phyloP scores from a whole-genome alignment of 2,888 invertebrate genomes.

The Noctua comes region DNA sequence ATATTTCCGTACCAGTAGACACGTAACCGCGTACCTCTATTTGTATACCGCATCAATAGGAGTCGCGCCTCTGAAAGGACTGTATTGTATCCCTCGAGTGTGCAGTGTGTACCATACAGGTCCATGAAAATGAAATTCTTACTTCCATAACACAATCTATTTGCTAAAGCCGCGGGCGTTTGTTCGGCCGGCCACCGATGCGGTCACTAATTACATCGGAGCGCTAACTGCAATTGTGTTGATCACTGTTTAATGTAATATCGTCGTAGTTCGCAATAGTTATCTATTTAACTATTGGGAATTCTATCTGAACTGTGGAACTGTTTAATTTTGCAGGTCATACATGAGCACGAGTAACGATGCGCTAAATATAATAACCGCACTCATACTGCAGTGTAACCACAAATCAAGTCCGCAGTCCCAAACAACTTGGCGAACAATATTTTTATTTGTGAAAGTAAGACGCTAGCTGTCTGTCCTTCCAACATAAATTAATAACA shows the following conservation, averaged over 20 bases:
- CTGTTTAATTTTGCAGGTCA: slow-evolving; percentile 44
- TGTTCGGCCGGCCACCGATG: slow-evolving; percentile 54
- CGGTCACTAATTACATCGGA: slow-evolving; percentile 71
- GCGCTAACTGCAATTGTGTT: slow-evolving; percentile 69
- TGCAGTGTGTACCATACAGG: slow-evolving; percentile 48
- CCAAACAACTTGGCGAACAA: not conserved
- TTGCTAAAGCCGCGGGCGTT: slow-evolving; percentile 42
- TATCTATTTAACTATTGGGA: slow-evolving; percentile 67
- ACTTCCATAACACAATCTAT: slow-evolving; percentile 55
- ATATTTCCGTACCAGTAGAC: slow-evolving; percentile 75
- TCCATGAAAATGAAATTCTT: slow-evolving; percentile 60
- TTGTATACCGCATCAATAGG: slow-evolving; percentile 73
- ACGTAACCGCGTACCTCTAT: slow-evolving; percentile 70
- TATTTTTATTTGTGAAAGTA: not conserved
- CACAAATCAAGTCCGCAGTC: not conserved
- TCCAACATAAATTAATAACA: slow-evolving; percentile 2
- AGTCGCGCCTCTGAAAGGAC: slow-evolving; percentile 57
- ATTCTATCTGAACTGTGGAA: slow-evolving; percentile 49
- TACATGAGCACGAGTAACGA: slow-evolving; percentile 14
- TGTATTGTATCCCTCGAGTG: slow-evolving; percentile 62
- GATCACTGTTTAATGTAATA: slow-evolving; percentile 72
- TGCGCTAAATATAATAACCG: slow-evolving; percentile 4
- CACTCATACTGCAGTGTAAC: not conserved
- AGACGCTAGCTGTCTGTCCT: not conserved
- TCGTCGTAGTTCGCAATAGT: slow-evolving; percentile 63